A percentile compares a stretch with the other conserved stretches of the same genome.
These are phyloP conservation scores for Radopholus similis DNA, from an alignment of 1,140 invertebrate genomes.

Conservation along the genomic window DNA sequence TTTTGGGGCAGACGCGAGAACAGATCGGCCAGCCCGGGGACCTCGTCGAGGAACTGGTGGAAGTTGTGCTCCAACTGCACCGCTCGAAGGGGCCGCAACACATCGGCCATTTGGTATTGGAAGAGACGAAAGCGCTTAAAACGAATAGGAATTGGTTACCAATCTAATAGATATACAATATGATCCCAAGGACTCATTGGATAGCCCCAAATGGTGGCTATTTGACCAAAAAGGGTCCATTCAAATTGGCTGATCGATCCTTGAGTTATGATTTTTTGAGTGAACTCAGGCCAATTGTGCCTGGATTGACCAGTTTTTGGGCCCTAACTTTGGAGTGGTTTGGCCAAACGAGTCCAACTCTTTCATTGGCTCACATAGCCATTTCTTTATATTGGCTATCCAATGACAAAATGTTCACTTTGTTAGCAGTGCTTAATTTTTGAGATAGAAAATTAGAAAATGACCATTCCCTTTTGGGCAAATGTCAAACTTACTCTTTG, in stretches of 20 bases:
- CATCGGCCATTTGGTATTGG: constrained; percentile 32
- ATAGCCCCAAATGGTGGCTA: too few species aligned
- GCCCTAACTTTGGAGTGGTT: too few species aligned
- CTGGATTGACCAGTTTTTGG: constrained; percentile 2
- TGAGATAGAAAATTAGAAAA: constrained; percentile 5
- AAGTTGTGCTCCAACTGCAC: constrained; percentile 27
- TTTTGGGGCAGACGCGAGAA: constrained; percentile 27
- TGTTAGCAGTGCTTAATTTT: not conserved
- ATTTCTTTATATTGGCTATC: not conserved
- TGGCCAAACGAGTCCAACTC: too few species aligned
- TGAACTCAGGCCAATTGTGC: too few species aligned
- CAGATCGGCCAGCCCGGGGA: constrained; percentile 7
- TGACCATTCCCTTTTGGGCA: not conserved
- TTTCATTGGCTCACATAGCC: too few species aligned
- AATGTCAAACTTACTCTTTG: not conserved
- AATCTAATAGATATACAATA: constrained; percentile 4
- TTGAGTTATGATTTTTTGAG: too few species aligned
- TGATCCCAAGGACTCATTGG: too few species aligned
- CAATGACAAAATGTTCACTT: constrained; percentile 18
- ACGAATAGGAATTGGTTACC: not conserved
- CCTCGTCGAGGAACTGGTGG: constrained; percentile 18
- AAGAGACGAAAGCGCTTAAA: constrained; percentile 30
- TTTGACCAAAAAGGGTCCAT: too few species aligned
- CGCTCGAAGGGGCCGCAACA: constrained; percentile 9
- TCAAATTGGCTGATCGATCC: too few species aligned